phyloP scores from a whole-genome alignment of 1,140 invertebrate genomes.

The Euglossa dilemma region DNA sequence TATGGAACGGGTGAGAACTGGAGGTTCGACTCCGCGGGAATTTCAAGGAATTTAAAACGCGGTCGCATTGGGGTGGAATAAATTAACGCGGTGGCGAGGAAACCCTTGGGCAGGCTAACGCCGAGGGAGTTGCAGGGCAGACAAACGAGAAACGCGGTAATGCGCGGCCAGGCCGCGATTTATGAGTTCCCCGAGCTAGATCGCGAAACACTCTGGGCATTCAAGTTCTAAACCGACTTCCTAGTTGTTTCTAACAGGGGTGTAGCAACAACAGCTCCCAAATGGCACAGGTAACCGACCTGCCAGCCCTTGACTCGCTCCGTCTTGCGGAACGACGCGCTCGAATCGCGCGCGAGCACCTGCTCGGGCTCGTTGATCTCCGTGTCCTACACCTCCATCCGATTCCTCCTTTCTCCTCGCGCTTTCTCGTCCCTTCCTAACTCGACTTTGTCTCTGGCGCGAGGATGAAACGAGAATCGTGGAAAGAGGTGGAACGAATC shows the following conservation, averaged over 20 bases:
- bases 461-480: too few species aligned
- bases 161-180: slow-evolving; percentile 29
- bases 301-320: slow-evolving; percentile 5
- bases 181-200: slow-evolving; percentile 42
- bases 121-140: not conserved
- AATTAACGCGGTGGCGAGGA: slow-evolving; percentile 30
- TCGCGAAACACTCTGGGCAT: slow-evolving; percentile 61
- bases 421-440: too few species aligned
- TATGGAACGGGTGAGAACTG: too few species aligned
- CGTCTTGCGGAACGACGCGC: not conserved
- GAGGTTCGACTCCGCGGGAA: too few species aligned
- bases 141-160: slow-evolving; percentile 41
- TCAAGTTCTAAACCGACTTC: slow-evolving; percentile 65
- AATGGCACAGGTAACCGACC: slow-evolving; percentile 53
- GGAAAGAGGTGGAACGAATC: too few species aligned
- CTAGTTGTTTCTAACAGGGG: slow-evolving; percentile 25
- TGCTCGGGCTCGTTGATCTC: not conserved
- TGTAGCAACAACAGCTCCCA: slow-evolving; percentile 59
- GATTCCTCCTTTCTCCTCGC: too few species aligned
- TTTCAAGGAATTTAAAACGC: slow-evolving; percentile 20
- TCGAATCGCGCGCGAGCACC: not conserved
- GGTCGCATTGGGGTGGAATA: slow-evolving; percentile 19
- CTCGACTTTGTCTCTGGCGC: too few species aligned
- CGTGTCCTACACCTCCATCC: too few species aligned
- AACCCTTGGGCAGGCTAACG: not conserved